These are phyloP conservation scores for Prolemur simus DNA, from an alignment of 2,113 vertebrate species.

Conservation along the genomic window DNA sequence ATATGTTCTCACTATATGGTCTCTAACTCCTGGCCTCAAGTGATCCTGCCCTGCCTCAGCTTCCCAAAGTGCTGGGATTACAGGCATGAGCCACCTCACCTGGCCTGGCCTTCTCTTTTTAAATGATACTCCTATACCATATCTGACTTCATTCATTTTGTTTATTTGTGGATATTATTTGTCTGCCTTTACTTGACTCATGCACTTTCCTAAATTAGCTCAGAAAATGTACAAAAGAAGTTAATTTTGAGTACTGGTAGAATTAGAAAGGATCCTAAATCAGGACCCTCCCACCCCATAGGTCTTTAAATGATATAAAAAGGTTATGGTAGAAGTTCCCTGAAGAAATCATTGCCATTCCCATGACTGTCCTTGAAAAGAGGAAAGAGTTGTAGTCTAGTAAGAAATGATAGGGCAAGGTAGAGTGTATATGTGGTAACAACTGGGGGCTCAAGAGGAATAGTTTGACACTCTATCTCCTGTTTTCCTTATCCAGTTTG, in stretches of 20 bases:
- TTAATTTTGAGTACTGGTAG: background rate
- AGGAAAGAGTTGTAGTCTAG: background rate
- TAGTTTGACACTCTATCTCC: background rate
- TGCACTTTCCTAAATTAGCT: background rate
- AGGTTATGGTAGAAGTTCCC: background rate
- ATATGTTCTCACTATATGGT: too few relatives aligned
- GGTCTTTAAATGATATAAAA: conserved; percentile 28
- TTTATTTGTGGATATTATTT: conserved; percentile 1
- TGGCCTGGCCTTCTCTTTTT: background rate
- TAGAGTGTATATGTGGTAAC: background rate
- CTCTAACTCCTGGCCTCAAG: too few relatives aligned
- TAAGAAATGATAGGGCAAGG: background rate
- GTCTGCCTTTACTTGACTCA: background rate
- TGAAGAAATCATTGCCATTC: conserved; percentile 24
- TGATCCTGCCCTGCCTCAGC: too few relatives aligned
- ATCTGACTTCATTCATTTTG: background rate
- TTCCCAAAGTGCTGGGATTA: too few relatives aligned
- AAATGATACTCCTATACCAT: background rate
- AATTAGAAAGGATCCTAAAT: background rate
- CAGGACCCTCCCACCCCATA: background rate
- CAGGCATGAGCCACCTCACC: too few relatives aligned
- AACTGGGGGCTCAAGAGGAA: background rate
- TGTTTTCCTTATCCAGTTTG: background rate
- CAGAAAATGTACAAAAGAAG: background rate
- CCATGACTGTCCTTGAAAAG: background rate